Conservation (phyloP, 2,888 invertebrate genomes). For the Plagodis pulveraria region DNA sequence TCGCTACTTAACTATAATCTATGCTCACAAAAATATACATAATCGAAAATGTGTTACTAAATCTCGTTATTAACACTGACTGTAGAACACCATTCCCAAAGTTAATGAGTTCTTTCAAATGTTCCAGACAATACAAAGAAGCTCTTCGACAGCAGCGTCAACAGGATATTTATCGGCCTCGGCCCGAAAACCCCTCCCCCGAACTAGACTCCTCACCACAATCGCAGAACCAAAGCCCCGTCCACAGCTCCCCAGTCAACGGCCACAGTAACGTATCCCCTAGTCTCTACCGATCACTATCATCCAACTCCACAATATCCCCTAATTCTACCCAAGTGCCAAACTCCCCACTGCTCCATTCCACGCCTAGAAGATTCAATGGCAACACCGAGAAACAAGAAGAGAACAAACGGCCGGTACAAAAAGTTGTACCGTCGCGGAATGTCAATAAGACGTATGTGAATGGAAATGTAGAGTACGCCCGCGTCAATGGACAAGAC, state of each 20-base stretch:
- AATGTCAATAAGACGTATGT: constrained; percentile 84
- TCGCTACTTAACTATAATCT: neutral
- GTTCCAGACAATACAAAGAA: constrained; percentile 94
- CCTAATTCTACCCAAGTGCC: constrained; percentile 70
- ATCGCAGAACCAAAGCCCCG: constrained; percentile 81
- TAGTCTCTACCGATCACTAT: constrained; percentile 66
- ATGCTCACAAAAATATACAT: constrained; percentile 14
- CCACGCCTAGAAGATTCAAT: constrained; percentile 79
- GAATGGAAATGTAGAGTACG: constrained; percentile 72
- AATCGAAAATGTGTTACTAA: constrained; percentile 34
- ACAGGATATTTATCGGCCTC: constrained; percentile 91
- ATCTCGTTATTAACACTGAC: constrained; percentile 13
- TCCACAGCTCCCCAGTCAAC: constrained; percentile 77
- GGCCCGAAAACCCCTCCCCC: constrained; percentile 85
- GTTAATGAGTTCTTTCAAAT: constrained; percentile 18
- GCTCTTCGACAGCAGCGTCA: constrained; percentile 93
- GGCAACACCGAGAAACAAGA: constrained; percentile 70
- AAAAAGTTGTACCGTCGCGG: constrained; percentile 92
- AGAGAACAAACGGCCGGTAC: constrained; percentile 88
- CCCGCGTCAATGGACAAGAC: constrained; percentile 67
- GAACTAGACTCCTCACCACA: constrained; percentile 82
- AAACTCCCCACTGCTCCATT: constrained; percentile 77
- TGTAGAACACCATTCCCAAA: neutral
- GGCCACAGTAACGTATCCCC: constrained; percentile 85
- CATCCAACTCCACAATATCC: constrained; percentile 63